These are phyloP conservation scores for Chiroxiphia lanceolata DNA, from an alignment of 2,797 vertebrate species.

Conservation along the genomic window DNA sequence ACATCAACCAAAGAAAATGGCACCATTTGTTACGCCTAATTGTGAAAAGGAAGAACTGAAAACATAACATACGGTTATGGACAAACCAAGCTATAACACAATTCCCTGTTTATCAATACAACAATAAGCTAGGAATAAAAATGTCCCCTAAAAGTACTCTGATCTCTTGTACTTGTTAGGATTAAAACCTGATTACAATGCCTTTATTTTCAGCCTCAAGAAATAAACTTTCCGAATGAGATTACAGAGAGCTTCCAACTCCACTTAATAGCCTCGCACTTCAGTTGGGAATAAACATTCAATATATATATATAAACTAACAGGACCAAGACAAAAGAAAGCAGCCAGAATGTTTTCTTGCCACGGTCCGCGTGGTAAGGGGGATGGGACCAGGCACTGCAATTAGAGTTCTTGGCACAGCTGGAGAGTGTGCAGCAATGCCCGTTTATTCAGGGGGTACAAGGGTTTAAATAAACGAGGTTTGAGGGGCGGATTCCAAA, in stretches of 20 bases:
- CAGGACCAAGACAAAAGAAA: not conserved
- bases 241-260: not conserved
- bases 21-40: fast-evolving
- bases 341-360: not conserved
- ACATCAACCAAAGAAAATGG: not conserved
- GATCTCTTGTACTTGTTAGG: not conserved
- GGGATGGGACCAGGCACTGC: too few species aligned
- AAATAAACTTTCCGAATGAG: not conserved
- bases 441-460: too few species aligned
- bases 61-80: not conserved
- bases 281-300: not conserved
- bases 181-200: not conserved
- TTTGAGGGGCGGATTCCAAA: too few species aligned
- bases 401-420: too few species aligned
- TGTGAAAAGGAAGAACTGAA: not conserved
- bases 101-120: not conserved
- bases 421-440: too few species aligned
- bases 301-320: not conserved
- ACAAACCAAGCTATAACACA: not conserved
- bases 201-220: not conserved
- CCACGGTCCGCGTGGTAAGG: too few species aligned
- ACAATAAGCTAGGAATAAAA: not conserved
- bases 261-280: not conserved
- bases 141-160: not conserved
- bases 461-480: too few species aligned